These are phyloP conservation scores for Opisthocomus hoazin DNA, from an alignment of 2,113 vertebrate genomes.

Conservation along the genomic window DNA sequence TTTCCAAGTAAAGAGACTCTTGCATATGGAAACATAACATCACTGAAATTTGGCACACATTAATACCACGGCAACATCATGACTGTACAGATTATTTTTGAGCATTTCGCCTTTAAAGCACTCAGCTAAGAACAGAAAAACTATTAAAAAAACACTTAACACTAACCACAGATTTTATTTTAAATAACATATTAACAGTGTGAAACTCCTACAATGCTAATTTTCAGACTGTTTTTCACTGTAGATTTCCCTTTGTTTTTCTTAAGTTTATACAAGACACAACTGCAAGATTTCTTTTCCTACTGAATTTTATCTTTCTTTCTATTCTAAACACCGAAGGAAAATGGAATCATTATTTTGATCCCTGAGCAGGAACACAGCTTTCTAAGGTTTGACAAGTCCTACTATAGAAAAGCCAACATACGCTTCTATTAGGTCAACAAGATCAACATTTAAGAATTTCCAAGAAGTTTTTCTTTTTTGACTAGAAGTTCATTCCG, in stretches of 20 bases:
- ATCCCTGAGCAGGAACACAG: background rate
- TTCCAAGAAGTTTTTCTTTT: background rate
- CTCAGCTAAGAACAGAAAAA: background rate
- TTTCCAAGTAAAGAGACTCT: background rate
- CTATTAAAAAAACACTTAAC: accelerated
- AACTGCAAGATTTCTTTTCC: background rate
- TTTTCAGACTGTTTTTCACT: background rate
- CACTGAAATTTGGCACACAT: background rate
- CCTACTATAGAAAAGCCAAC: background rate
- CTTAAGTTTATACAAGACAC: accelerated
- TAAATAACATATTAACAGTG: background rate
- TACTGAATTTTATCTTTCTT: background rate
- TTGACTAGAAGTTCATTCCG: background rate
- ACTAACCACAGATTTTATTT: background rate
- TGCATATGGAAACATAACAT: background rate
- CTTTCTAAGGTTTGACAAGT: background rate
- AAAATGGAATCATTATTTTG: background rate
- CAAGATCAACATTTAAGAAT: background rate
- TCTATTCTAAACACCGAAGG: background rate
- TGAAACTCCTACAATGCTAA: background rate
- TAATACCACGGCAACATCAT: background rate
- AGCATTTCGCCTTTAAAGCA: background rate
- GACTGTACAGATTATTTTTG: background rate
- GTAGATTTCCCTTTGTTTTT: background rate
- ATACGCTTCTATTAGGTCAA: background rate